A percentile compares a stretch with the other conserved stretches of the same genome.
These are phyloP conservation scores for Podocnemis expansa DNA, from an alignment of 2,113 vertebrate species.

Conservation along the genomic window DNA sequence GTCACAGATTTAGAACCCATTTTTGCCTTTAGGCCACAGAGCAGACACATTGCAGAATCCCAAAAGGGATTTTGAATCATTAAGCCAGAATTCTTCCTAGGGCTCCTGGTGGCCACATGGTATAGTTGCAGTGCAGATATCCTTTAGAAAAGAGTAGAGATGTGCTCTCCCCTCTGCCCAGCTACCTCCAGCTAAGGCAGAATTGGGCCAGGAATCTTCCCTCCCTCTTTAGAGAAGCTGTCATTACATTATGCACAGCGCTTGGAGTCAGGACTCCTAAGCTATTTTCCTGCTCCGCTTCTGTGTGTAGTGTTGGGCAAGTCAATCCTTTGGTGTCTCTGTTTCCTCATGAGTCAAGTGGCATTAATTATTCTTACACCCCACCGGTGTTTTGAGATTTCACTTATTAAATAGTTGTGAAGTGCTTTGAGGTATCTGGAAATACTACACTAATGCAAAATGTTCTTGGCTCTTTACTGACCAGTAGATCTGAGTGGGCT, in stretches of 20 bases:
- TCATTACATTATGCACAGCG: not conserved
- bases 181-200: rapidly evolving
- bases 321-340: rapidly evolving
- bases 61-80: rapidly evolving
- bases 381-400: not conserved
- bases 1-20: too few relatives aligned
- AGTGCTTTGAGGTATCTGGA: not conserved
- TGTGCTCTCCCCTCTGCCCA: not conserved
- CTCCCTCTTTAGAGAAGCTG: not conserved
- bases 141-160: not conserved
- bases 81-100: not conserved
- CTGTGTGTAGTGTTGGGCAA: too few relatives aligned
- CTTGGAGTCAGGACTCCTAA: not conserved
- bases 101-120: not conserved
- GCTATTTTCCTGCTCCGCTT: rapidly evolving
- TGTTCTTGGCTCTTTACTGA: not conserved
- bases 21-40: too few relatives aligned
- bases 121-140: not conserved
- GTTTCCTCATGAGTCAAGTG: not conserved
- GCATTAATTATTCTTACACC: not conserved
- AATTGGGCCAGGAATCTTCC: not conserved
- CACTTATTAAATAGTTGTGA: not conserved
- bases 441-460: not conserved
- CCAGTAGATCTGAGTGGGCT: not conserved
- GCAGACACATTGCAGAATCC: not conserved